Evolutionary conservation across 37 sponge, comb jelly and placozoan species (phyloP), one percentile per base, ranked within the genome.

Genomic region (Agelas oroides): DNA sequence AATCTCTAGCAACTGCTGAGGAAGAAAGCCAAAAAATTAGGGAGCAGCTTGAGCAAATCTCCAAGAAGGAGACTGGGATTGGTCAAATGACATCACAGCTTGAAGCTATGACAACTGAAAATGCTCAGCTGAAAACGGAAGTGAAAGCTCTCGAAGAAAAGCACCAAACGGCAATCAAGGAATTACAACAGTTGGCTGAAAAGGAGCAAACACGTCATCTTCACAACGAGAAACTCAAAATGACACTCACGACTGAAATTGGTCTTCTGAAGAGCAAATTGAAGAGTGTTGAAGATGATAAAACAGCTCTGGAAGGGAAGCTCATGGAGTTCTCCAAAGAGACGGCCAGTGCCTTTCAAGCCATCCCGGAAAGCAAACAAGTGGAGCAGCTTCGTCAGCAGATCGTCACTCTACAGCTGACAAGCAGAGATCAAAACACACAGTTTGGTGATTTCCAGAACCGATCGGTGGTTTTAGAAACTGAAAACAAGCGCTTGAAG

Each of bases 201-300:
- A 40, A 59, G 2, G 67, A 85, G 70, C 78, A 77, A 0, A 23
- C 59, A 18, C 37, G 75, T 0, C 69, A 55, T 34, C 78, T 77
- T 5, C 46, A 85, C 46, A 80, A 74, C 53, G 81, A 88, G 37
- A 81, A 74, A 53, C 28, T 87, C 23, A 78, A 87, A 36, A 71
- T 79, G 80, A 73, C 79, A 5, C 72, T 87, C 16, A 78, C 54
- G 59, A 87, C 87, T 2, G 87, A 87, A 71, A 87, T 87, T 12
- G 56, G 62, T 2, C 72, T 79, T n/a, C 33, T 88, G 41, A 54
- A 66, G 34, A 75, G 74, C 59, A 74, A 81, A 35, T 74, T 87
- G 40, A 79, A 70, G 27, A 67, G 58, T 28, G 33, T 80, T 28
- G 81, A 87, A 25, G 79, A 78, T 1, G 87, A 86, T 21, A 86